Percentiles rank a stretch among this genome's conserved stretches.
These are phyloP conservation scores for Zhuqinia jingwanae DNA, from an alignment of 2,888 invertebrate genomes.

Conservation along the genomic window DNA sequence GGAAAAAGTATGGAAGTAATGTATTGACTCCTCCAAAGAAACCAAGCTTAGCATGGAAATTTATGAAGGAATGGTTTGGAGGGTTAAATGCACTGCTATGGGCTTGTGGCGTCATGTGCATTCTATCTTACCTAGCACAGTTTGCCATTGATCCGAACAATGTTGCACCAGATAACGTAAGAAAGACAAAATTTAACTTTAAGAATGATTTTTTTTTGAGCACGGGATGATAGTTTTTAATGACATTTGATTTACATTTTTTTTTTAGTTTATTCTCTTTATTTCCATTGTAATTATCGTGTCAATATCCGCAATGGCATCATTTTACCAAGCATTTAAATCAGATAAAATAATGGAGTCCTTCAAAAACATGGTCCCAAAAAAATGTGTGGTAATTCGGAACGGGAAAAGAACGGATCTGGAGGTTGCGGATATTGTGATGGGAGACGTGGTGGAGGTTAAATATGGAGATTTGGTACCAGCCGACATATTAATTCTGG, in stretches of 20 bases:
- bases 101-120: slow-evolving; percentile 82
- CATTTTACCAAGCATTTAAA: slow-evolving; percentile 88
- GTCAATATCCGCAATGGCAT: slow-evolving; percentile 87
- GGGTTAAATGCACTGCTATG: slow-evolving; percentile 82
- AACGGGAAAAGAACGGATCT: slow-evolving; percentile 80
- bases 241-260: background rate
- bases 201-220: background rate
- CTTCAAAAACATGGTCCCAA: slow-evolving; percentile 85
- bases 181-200: no score
- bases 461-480: slow-evolving; percentile 84
- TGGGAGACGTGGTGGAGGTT: slow-evolving; percentile 84
- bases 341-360: slow-evolving; percentile 84
- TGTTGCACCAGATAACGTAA: slow-evolving; percentile 82
- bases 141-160: slow-evolving; percentile 80
- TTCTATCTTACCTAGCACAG: slow-evolving; percentile 82
- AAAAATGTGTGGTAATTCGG: slow-evolving; percentile 80
- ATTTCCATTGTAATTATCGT: slow-evolving; percentile 86
- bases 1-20: slow-evolving; percentile 81
- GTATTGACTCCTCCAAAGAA: slow-evolving; percentile 82
- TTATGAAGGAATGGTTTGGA: slow-evolving; percentile 83
- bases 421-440: slow-evolving; percentile 82
- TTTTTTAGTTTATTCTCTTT: slow-evolving; percentile 83
- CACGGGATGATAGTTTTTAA: background rate
- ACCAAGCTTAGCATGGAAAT: slow-evolving; percentile 83
- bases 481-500: slow-evolving; percentile 84